Percentiles rank a stretch among this genome's conserved stretches.
Evolutionary conservation across 92 coral and sea anemone genomes (phyloP).

Genomic region (Zoanthus sansibaricus): DNA sequence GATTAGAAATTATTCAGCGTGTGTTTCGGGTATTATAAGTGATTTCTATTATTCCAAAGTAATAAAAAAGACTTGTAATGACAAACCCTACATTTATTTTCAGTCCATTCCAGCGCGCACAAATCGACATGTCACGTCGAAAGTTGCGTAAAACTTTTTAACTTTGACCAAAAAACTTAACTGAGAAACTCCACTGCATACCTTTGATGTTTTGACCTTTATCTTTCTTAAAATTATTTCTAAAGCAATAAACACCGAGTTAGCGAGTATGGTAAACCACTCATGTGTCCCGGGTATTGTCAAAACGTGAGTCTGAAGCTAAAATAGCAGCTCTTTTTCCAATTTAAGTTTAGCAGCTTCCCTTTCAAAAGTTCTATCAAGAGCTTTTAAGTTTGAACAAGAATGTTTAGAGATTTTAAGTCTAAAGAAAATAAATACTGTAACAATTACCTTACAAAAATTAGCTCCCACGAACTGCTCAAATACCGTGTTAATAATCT

Average conservation of each 20-base stretch:
- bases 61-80: not conserved
- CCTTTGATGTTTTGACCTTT: not conserved
- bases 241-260: not conserved
- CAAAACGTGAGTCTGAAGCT: not conserved
- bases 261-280: not conserved
- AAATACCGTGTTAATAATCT: not conserved
- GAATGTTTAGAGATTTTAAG: not conserved
- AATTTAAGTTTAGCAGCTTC: not conserved
- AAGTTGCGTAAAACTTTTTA: not conserved
- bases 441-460: not conserved
- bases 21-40: constrained; percentile 11
- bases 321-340: too few relatives aligned
- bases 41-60: not conserved
- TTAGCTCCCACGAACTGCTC: not conserved
- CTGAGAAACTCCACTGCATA: not conserved
- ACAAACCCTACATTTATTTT: not conserved
- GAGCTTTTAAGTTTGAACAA: not conserved
- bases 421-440: not conserved
- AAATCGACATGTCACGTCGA: not conserved
- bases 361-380: not conserved
- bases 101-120: not conserved
- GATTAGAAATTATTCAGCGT: not conserved
- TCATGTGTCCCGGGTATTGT: constrained; percentile 1
- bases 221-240: not conserved
- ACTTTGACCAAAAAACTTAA: not conserved